Percentiles rank a stretch among this genome's conserved stretches.
Evolutionary conservation across 1,140 invertebrate species (phyloP).

Genomic region (Sitobion miscanthi): DNA sequence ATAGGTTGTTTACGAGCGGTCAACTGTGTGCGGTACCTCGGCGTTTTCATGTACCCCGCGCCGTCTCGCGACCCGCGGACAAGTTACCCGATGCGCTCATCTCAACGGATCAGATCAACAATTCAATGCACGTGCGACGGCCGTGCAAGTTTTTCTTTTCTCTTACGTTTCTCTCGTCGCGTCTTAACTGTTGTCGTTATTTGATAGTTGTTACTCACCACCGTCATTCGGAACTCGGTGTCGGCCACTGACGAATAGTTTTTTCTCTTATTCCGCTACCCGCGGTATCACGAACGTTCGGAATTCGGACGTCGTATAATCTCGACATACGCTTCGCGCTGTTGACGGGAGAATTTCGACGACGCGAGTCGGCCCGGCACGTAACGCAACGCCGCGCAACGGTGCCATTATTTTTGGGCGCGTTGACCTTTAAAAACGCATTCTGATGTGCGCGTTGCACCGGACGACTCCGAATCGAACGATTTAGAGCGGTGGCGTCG

Average conservation of each 20-base stretch:
- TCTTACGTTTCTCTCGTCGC: neutral
- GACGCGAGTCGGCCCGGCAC: neutral
- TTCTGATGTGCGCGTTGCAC: neutral
- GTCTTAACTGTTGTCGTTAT: neutral
- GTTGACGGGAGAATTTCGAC: neutral
- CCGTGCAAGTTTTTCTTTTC: neutral
- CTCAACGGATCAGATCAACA: neutral
- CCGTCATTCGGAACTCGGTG: neutral
- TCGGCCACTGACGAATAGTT: neutral
- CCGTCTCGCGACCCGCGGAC: neutral
- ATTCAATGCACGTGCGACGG: neutral
- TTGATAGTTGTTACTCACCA: neutral
- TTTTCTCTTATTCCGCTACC: neutral
- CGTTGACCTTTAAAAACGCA: conserved; percentile 27
- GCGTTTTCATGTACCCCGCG: neutral
- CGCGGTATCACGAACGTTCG: neutral
- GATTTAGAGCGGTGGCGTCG: neutral
- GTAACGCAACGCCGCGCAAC: neutral
- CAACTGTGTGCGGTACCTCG: neutral
- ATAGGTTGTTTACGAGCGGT: neutral
- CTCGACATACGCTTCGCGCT: neutral
- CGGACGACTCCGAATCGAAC: neutral
- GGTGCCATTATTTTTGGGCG: neutral
- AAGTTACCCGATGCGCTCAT: neutral
- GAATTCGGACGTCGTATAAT: neutral